Base-by-base conservation (phyloP, 2,888 invertebrate genomes). In the Stegana nigrithorax region DNA sequence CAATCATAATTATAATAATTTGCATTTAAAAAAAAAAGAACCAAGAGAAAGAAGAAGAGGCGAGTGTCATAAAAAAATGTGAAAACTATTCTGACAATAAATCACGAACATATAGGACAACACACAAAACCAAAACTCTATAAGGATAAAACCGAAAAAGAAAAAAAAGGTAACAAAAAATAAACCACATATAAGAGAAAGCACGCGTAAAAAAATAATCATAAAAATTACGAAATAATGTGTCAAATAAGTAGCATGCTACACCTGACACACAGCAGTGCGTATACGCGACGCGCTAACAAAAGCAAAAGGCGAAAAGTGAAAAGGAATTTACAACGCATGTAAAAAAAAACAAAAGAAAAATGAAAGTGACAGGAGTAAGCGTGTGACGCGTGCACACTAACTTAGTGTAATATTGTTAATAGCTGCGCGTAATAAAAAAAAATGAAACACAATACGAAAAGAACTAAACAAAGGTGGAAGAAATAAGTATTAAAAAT, bases 401-500 rank as follows among this genome's bases (percentile, higher is more conserved):
- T 39, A n/a, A n/a, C n/a, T n/a, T n/a, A n/a, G 56, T 39, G 56
- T 56, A 23, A 14, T 32, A 44, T n/a, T 27, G 57, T 25, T 50
- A 26, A 50, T 26, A 23, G 50, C 25, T 10, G 25, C n/a, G n/a
- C n/a, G n/a, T n/a, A n/a, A n/a, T n/a, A n/a, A n/a, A n/a, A n/a
- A n/a, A n/a, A n/a, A n/a, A n/a, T n/a, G n/a, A n/a, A n/a, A n/a
- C n/a, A n/a, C n/a, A n/a, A n/a, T n/a, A 26, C 14, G 25, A 23
- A 21, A 45, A 21, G 45, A 4, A 32, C n/a, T 2, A 32, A 32
- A 32, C 2, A 32, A n/a, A 4, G 32, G 5, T 12, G n/a, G 32
- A 4, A 32, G 5, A n/a, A 32, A 32, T 4, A 32, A 32, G 5
- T 5, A 5, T 5, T 4, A 32, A 32, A 66, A 71, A 66, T 69